These are phyloP conservation scores for Drosophila macrothrix DNA, from an alignment of 2,888 invertebrate species.

Conservation along the genomic window DNA sequence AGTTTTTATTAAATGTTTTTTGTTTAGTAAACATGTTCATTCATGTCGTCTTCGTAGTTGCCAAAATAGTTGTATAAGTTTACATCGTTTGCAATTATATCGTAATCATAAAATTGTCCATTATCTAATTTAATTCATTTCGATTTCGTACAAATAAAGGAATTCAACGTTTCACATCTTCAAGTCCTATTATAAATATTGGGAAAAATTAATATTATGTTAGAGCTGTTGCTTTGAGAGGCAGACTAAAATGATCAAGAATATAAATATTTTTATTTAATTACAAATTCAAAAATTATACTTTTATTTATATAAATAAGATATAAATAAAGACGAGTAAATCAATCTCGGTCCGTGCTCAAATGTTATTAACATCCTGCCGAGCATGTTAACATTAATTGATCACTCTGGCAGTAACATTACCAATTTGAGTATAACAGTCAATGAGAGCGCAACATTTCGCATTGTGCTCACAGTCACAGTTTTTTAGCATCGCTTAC, in stretches of 20 bases:
- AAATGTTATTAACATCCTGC: background rate
- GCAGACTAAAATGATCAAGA: background rate
- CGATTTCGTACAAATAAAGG: conserved; percentile 22
- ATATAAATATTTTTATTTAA: background rate
- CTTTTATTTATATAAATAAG: background rate
- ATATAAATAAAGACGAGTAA: background rate
- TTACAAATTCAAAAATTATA: background rate
- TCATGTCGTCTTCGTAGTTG: conserved; percentile 25
- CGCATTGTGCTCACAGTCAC: background rate
- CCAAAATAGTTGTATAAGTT: conserved; percentile 51
- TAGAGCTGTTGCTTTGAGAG: background rate
- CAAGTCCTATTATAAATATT: background rate
- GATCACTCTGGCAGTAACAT: conserved; percentile 34
- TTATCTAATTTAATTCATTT: conserved; percentile 8
- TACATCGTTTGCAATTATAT: conserved; percentile 44
- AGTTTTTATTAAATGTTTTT: conserved; percentile 22
- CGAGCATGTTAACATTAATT: conserved; percentile 19
- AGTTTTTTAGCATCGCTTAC: conserved; percentile 1
- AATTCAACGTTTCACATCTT: background rate
- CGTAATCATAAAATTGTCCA: conserved; percentile 28
- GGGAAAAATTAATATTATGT: background rate
- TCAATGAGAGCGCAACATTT: conserved; percentile 6
- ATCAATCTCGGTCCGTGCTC: no score
- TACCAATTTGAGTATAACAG: conserved; percentile 42
- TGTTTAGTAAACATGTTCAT: conserved; percentile 39